Conservation (phyloP, 2,113 vertebrate species). For the Hydropotes inermis region DNA sequence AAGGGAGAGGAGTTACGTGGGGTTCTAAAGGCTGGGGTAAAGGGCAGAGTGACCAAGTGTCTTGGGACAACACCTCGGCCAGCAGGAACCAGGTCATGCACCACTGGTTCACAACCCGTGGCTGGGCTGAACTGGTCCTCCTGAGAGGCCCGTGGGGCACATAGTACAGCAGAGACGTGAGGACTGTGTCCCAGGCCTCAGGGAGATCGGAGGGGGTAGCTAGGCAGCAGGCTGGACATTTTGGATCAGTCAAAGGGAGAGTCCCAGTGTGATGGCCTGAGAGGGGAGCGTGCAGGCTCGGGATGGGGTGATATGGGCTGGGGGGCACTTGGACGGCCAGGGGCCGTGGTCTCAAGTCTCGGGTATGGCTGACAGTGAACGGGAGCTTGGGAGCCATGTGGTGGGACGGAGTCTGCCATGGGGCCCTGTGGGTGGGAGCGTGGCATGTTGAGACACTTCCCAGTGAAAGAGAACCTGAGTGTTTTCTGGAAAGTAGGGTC, state of each 20-base stretch:
- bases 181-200: neutral
- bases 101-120: rapidly evolving
- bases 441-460: neutral
- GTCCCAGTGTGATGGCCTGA: neutral
- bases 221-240: neutral
- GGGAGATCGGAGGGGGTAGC: neutral
- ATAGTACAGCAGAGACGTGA: neutral
- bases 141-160: neutral
- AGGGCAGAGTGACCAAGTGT: neutral
- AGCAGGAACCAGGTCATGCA: neutral
- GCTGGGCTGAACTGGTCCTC: neutral
- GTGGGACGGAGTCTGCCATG: neutral
- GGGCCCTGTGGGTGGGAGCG: neutral
- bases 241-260: neutral
- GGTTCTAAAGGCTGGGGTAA: neutral
- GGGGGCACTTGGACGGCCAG: neutral
- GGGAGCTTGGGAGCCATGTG: neutral
- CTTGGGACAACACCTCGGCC: neutral
- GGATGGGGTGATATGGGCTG: neutral
- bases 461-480: neutral
- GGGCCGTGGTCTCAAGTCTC: neutral
- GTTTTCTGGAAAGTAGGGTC: neutral
- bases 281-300: no score
- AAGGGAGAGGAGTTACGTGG: neutral
- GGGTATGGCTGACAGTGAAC: neutral